Evolutionary conservation across 2,888 invertebrate species (phyloP).

Genomic region (Eilema sororculum): DNA sequence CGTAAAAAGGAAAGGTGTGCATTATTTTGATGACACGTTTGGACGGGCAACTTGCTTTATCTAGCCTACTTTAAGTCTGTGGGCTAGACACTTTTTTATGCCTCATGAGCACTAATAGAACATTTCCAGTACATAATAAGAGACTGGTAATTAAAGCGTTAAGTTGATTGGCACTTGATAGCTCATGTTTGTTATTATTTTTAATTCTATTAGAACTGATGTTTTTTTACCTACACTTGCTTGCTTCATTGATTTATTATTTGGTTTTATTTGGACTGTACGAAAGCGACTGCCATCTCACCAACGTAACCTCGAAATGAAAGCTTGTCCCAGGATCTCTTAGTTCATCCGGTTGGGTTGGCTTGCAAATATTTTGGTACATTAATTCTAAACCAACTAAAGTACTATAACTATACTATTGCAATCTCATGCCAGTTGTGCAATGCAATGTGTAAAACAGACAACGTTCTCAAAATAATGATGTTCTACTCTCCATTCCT

Average conservation of each 20-base stretch:
- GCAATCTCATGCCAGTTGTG: neutral
- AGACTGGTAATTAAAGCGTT: neutral
- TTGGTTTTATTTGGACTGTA: neutral
- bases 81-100: no score
- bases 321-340: neutral
- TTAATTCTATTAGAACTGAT: no score
- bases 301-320: neutral
- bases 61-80: neutral
- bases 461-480: slow-evolving; percentile 2
- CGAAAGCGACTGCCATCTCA: neutral
- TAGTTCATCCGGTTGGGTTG: neutral
- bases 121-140: neutral
- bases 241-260: neutral
- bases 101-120: neutral
- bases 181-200: neutral
- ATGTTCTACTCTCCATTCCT: neutral
- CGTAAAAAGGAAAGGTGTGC: neutral
- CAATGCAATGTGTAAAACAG: neutral
- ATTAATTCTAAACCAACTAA: neutral
- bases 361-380: neutral
- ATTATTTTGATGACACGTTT: neutral
- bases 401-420: neutral
- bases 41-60: neutral
- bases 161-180: neutral
- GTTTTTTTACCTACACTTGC: neutral